phyloP scores from a whole-genome alignment of 2,888 invertebrate species.

The Eristalis pertinax region DNA sequence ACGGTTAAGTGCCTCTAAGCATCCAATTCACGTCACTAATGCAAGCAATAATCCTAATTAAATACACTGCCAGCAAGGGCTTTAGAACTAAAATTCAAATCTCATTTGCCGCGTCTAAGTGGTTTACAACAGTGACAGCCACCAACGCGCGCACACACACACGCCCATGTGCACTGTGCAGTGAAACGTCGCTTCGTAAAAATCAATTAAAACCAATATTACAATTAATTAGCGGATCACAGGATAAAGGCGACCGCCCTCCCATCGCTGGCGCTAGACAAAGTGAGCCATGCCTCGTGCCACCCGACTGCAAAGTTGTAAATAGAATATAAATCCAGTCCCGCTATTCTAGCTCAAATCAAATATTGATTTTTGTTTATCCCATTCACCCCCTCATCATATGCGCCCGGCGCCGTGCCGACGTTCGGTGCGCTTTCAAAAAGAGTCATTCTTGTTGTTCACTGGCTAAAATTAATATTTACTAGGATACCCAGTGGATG shows the following conservation, averaged over 20 bases:
- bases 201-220: constrained; percentile 63
- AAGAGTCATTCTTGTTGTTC: constrained; percentile 46
- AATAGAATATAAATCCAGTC: constrained; percentile 64
- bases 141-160: background rate
- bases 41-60: constrained; percentile 51
- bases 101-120: constrained; percentile 37
- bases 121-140: constrained; percentile 29
- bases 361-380: constrained; percentile 60
- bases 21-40: constrained; percentile 38
- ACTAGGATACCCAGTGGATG: constrained; percentile 14
- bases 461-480: constrained; percentile 64
- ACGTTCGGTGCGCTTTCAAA: constrained; percentile 1
- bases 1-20: constrained; percentile 4
- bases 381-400: background rate
- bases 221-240: constrained; percentile 65
- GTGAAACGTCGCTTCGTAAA: constrained; percentile 20
- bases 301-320: constrained; percentile 10
- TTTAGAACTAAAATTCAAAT: constrained; percentile 33
- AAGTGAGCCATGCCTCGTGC: background rate
- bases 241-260: constrained; percentile 39
- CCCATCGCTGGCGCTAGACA: background rate
- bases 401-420: background rate
- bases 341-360: constrained; percentile 47
- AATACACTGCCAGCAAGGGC: constrained; percentile 34
- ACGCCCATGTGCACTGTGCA: background rate